Evolutionary conservation across 1,140 invertebrate genomes (phyloP).

Genomic region (Listronotus bonariensis): DNA sequence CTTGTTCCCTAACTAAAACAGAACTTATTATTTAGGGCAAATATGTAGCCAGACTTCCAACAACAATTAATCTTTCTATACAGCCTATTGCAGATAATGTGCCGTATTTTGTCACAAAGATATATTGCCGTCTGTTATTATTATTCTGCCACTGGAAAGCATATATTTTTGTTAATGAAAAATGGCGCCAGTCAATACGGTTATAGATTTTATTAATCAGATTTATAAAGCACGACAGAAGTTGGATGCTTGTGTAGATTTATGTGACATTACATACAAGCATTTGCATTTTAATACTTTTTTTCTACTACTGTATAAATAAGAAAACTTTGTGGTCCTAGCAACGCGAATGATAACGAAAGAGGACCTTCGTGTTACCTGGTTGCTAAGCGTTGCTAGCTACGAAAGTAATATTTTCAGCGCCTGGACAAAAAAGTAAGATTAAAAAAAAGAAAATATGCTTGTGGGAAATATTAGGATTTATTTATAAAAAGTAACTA

Average conservation of each 20-base stretch:
- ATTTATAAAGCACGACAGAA: constrained; percentile 19
- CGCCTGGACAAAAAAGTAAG: too few relatives aligned
- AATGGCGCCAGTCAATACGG: constrained; percentile 18
- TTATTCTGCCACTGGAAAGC: constrained; percentile 32
- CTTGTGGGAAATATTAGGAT: too few relatives aligned
- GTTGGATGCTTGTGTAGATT: constrained; percentile 18
- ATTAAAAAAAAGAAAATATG: too few relatives aligned
- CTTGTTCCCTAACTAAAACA: constrained; percentile 27
- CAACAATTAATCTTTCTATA: constrained; percentile 33
- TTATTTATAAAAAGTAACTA: too few relatives aligned
- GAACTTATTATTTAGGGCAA: constrained; percentile 35
- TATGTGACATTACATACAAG: constrained; percentile 21
- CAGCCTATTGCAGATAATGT: constrained; percentile 36
- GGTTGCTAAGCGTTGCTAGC: too few relatives aligned
- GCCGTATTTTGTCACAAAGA: constrained; percentile 38
- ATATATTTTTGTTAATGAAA: constrained; percentile 33
- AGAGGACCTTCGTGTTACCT: too few relatives aligned
- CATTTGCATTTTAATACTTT: too few relatives aligned
- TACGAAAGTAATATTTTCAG: too few relatives aligned
- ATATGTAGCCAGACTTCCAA: constrained; percentile 21
- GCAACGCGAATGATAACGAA: too few relatives aligned
- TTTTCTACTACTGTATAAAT: too few relatives aligned
- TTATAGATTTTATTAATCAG: constrained; percentile 33
- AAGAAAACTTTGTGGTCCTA: too few relatives aligned
- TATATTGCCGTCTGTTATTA: constrained; percentile 33